Percentiles rank a stretch among this genome's conserved stretches.
These are phyloP conservation scores for Furcifer pardalis DNA, from an alignment of 2,797 vertebrate genomes.

Conservation along the genomic window DNA sequence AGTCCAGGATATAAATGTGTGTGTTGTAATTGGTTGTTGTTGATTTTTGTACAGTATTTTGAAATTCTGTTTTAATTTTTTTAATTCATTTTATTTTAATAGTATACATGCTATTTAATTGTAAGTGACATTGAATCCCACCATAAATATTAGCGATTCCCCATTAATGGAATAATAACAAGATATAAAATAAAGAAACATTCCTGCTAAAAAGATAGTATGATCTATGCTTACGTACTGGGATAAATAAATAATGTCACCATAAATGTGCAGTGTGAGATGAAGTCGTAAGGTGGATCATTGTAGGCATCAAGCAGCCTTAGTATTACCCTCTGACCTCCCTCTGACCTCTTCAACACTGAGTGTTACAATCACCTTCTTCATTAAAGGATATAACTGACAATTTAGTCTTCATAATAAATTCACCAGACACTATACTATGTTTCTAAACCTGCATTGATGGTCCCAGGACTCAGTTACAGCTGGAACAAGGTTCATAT, in stretches of 20 bases:
- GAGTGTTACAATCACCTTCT: slow-evolving; percentile 40
- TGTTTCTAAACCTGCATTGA: slow-evolving; percentile 5
- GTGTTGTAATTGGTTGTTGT: no score
- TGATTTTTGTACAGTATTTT: no score
- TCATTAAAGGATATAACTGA: slow-evolving; percentile 30
- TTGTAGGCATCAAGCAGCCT: slow-evolving; percentile 31
- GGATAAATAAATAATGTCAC: slow-evolving; percentile 10
- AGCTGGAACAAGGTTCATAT: slow-evolving; percentile 36
- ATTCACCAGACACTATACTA: slow-evolving; percentile 24
- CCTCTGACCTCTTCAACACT: slow-evolving; percentile 47
- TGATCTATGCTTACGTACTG: neutral
- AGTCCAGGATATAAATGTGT: no score
- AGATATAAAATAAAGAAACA: no score
- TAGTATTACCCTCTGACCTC: slow-evolving; percentile 42
- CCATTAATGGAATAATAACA: no score
- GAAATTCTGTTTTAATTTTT: no score
- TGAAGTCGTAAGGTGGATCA: slow-evolving; percentile 9
- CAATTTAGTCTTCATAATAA: slow-evolving; percentile 31
- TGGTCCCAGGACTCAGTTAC: neutral
- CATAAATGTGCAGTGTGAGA: slow-evolving; percentile 14
- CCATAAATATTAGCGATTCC: no score
- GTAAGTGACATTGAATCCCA: no score
- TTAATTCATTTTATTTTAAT: no score
- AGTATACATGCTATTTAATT: no score
- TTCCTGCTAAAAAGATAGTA: neutral